These are phyloP conservation scores for Rafetus swinhoei DNA, from an alignment of 2,113 vertebrate genomes.

Conservation along the genomic window DNA sequence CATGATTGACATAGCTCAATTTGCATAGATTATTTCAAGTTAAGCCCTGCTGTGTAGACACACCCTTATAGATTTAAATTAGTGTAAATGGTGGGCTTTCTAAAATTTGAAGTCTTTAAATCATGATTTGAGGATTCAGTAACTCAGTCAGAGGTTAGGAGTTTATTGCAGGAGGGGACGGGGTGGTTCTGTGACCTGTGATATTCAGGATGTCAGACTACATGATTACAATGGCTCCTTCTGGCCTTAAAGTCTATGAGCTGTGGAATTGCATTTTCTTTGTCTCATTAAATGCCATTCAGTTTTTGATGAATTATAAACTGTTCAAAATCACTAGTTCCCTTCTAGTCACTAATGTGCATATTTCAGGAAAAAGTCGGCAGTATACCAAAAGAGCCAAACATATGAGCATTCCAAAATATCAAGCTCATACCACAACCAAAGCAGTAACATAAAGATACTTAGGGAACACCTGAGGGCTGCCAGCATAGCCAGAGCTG, in stretches of 20 bases:
- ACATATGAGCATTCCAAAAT: background rate
- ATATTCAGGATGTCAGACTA: background rate
- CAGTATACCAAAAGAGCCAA: background rate
- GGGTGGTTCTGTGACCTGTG: background rate
- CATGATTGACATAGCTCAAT: too few relatives aligned
- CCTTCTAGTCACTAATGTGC: background rate
- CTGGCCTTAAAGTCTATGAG: background rate
- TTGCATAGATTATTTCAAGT: too few relatives aligned
- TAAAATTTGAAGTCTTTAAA: background rate
- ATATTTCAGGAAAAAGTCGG: background rate
- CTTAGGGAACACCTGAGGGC: background rate
- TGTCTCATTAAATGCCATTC: background rate
- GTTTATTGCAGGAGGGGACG: background rate
- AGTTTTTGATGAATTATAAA: background rate
- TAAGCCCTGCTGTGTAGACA: too few relatives aligned
- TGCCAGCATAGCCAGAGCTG: fast-evolving
- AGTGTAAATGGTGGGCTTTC: background rate
- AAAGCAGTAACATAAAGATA: background rate
- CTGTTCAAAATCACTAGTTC: background rate
- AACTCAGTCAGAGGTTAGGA: background rate
- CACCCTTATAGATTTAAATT: background rate
- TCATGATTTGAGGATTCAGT: background rate
- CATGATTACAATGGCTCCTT: background rate
- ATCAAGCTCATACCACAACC: background rate
- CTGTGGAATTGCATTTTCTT: background rate